phyloP scores from a whole-genome alignment of 2,113 vertebrate genomes.

The Elanoides forficatus region DNA sequence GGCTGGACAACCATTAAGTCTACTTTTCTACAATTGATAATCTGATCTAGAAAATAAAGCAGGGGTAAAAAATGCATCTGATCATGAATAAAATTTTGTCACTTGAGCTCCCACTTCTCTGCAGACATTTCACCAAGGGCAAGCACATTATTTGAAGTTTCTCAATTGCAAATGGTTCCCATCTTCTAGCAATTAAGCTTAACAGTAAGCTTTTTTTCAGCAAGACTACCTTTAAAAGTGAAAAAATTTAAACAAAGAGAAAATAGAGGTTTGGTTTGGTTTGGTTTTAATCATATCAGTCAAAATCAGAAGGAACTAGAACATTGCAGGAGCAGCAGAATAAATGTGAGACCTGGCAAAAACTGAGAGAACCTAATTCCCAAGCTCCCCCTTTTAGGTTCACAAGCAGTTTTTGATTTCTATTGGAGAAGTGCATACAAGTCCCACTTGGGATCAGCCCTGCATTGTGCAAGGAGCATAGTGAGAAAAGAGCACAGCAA shows the following conservation, averaged over 20 bases:
- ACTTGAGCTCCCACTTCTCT: neutral
- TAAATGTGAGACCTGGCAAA: neutral
- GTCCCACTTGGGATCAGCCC: neutral
- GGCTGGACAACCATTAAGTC: neutral
- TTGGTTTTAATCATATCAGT: neutral
- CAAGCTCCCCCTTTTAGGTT: neutral
- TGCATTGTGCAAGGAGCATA: neutral
- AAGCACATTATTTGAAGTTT: neutral
- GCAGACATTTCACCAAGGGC: neutral
- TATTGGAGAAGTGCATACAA: rapidly evolving
- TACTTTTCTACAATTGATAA: neutral
- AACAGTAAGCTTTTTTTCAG: neutral
- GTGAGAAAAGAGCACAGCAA: neutral
- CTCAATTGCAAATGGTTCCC: neutral
- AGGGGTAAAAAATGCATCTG: neutral
- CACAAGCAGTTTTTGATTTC: neutral
- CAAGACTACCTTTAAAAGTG: neutral
- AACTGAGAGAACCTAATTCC: neutral
- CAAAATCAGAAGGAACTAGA: neutral
- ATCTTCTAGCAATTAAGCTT: neutral
- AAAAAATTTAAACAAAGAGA: neutral
- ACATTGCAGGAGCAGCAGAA: neutral
- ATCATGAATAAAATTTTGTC: neutral
- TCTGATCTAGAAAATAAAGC: neutral
- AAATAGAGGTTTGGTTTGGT: neutral